phyloP scores from a whole-genome alignment of 2,797 vertebrate genomes.

The Ctenosaura bakeri region DNA sequence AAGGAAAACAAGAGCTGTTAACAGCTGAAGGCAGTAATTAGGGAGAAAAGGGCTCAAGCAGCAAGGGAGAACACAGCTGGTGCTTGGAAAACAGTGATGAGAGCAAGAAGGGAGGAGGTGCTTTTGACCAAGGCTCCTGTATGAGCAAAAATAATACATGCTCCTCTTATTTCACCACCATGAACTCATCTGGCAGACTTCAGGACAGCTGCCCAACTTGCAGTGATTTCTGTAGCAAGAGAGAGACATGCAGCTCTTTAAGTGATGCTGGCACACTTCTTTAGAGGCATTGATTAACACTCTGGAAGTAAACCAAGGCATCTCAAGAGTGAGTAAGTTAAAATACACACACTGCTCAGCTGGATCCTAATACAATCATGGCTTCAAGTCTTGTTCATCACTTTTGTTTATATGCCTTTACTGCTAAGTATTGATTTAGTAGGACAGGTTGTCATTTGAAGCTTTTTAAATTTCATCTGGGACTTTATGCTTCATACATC shows the following conservation, averaged over 20 bases:
- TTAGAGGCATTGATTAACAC: neutral
- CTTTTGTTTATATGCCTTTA: neutral
- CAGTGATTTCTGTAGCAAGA: neutral
- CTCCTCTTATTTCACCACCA: neutral
- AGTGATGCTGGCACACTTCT: neutral
- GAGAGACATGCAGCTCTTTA: neutral
- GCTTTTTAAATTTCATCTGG: neutral
- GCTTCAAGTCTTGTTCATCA: neutral
- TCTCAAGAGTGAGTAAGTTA: slow-evolving; percentile 31
- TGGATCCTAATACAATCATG: neutral
- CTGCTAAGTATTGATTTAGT: no score
- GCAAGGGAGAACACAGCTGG: neutral
- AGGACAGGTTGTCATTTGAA: neutral
- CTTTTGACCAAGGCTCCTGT: neutral
- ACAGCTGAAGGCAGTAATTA: neutral
- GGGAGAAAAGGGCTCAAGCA: neutral
- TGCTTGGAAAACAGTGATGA: neutral
- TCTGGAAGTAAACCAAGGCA: neutral
- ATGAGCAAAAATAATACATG: neutral
- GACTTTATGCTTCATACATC: neutral
- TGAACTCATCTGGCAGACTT: neutral
- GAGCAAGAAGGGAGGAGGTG: no score
- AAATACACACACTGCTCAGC: neutral
- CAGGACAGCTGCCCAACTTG: neutral
- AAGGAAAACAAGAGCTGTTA: slow-evolving; percentile 32